These are phyloP conservation scores for Megalops atlanticus DNA, from an alignment of 2,113 vertebrate genomes.

Conservation along the genomic window DNA sequence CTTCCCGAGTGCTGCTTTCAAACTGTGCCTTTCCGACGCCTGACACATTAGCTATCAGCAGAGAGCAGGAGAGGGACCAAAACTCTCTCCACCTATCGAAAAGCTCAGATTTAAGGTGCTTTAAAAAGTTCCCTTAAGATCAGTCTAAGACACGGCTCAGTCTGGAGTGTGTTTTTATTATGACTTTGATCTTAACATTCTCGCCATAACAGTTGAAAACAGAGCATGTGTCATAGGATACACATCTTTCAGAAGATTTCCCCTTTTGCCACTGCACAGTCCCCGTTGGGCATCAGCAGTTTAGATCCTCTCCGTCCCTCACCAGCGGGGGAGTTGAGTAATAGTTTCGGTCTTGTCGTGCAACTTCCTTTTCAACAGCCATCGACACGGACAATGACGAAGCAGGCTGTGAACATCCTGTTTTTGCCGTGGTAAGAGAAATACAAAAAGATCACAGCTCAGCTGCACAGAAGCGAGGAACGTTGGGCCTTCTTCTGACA, in stretches of 20 bases:
- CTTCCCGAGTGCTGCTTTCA: background rate
- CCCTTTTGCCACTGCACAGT: background rate
- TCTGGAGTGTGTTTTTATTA: too few species aligned
- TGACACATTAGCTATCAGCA: background rate
- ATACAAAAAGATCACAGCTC: constrained; percentile 31
- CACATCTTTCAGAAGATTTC: background rate
- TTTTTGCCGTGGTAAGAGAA: constrained; percentile 42
- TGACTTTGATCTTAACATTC: too few species aligned
- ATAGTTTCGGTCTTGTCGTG: constrained; percentile 32
- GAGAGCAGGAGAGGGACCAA: background rate
- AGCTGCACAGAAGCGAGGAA: too few species aligned
- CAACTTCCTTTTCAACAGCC: constrained; percentile 53
- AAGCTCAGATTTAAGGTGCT: too few species aligned
- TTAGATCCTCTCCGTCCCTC: constrained; percentile 16
- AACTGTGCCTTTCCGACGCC: background rate
- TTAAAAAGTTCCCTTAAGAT: too few species aligned
- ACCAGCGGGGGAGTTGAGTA: constrained; percentile 32
- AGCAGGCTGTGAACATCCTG: constrained; percentile 49
- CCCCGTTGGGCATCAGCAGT: background rate
- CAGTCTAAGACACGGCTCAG: too few species aligned
- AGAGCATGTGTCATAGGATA: background rate
- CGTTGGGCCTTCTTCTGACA: too few species aligned
- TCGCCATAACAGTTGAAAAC: background rate
- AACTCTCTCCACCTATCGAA: too few species aligned
- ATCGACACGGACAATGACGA: constrained; percentile 42